These are phyloP conservation scores for Labeo rohita DNA, from an alignment of 2,113 vertebrate genomes.

Conservation along the genomic window DNA sequence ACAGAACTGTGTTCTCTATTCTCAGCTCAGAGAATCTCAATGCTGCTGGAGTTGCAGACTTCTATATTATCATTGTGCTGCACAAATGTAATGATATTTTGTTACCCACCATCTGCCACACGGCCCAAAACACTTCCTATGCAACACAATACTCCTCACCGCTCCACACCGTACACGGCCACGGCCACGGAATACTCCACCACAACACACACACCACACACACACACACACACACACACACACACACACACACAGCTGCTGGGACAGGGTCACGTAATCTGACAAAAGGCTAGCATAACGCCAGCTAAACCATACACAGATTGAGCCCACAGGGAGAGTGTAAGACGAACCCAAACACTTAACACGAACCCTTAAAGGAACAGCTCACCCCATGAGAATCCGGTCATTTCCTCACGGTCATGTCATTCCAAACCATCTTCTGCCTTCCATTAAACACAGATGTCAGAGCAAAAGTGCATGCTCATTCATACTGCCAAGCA, in stretches of 20 bases:
- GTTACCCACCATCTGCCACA: constrained; percentile 67
- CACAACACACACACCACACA: constrained; percentile 19
- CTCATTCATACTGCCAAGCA: neutral
- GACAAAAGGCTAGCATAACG: constrained; percentile 8
- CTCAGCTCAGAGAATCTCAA: constrained; percentile 53
- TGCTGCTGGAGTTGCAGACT: constrained; percentile 62
- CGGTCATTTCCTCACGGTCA: neutral
- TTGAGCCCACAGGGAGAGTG: neutral
- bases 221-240: constrained; percentile 32
- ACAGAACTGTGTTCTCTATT: constrained; percentile 36
- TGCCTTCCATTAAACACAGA: neutral
- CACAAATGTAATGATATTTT: constrained; percentile 69
- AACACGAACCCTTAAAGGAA: neutral
- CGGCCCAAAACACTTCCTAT: constrained; percentile 64
- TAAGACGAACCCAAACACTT: neutral
- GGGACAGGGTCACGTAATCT: constrained; percentile 40
- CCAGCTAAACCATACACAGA: neutral
- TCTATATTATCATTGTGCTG: constrained; percentile 68
- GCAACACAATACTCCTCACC: constrained; percentile 61
- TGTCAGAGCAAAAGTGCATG: neutral
- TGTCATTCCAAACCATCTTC: neutral
- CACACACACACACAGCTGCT: constrained; percentile 47
- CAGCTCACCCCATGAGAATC: neutral
- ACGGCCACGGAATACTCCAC: constrained; percentile 2
- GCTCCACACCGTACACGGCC: constrained; percentile 9